Base-by-base conservation (phyloP, 2,797 vertebrate species). In the Atherinosoma microstoma region DNA sequence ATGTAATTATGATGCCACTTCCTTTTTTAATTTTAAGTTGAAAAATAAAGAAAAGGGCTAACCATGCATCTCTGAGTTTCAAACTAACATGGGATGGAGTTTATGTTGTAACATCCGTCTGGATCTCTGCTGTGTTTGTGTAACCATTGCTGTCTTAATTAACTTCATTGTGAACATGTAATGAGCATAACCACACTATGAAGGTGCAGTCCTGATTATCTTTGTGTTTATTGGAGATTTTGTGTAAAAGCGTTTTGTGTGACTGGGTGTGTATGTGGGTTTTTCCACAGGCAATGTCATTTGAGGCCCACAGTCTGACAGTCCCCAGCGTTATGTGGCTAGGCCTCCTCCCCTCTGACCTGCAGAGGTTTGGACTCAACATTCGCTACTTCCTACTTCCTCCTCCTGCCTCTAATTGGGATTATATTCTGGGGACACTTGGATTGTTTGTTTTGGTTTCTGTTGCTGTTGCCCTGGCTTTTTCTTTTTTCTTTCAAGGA, bases 311-410 rank as follows among this genome's bases (percentile, higher is more conserved):
- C 87, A 97, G 92, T 80, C 96, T 99, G 92, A 98, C 97, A 0
- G 96, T 98, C 87, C 97, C 98, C 47, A 95, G 96, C 60, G 87
- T 98, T 86, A 94, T 96, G 93, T 99, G 98, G 98, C 95, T 99
- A 82, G 98, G 98, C 89, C 95, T 99, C 85, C 96, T 99, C 89
- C 98, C 98, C 84, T 99, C 98, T 82, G 98, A 99, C 89, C 93
- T 99, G 73, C 64, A 95, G 89, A 97, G 98, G 98, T 99, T 94
- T 94, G 93, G 91, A 92, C 87, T 84, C 79, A 49, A 66, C 82
- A 79, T 89, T 92, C 67, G 69, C 87, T 87, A 88, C 89, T 89
- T 92, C 90, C 91, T 89, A 87, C 77, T 87, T 90, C 90, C 79
- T 90, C 76, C 84, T 90, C 82, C 88, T 87, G 84, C 87, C 90